Evolutionary conservation across 2,797 vertebrate species (phyloP).

Genomic region (Phyllotis vaccarum): DNA sequence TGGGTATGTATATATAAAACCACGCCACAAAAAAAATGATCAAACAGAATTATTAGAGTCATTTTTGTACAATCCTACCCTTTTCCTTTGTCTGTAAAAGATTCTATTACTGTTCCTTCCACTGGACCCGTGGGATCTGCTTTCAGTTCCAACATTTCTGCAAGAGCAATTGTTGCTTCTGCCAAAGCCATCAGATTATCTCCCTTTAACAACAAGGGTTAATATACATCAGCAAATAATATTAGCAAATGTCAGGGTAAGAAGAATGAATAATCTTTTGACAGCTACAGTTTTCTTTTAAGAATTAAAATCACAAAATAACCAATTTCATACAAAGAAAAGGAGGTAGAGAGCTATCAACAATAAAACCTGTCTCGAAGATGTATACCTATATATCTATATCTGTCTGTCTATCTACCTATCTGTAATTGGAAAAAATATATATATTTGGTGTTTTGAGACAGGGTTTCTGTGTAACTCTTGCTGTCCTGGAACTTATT

Average conservation of each 20-base stretch:
- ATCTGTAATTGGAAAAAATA: too few relatives aligned
- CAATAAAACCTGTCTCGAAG: neutral
- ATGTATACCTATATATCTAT: neutral
- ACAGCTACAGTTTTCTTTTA: constrained; percentile 40
- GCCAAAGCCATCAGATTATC: constrained; percentile 93
- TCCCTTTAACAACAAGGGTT: constrained; percentile 87
- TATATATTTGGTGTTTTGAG: neutral
- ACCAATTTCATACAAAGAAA: neutral
- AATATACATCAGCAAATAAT: neutral
- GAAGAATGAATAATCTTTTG: constrained; percentile 15
- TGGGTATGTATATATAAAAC: too few relatives aligned
- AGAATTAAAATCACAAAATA: constrained; percentile 55
- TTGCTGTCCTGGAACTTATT: neutral
- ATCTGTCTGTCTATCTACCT: too few relatives aligned
- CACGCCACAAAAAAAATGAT: constrained; percentile 41
- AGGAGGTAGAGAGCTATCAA: neutral
- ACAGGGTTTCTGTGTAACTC: neutral
- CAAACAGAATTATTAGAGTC: constrained; percentile 33
- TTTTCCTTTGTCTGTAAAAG: constrained; percentile 94
- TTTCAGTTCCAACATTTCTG: constrained; percentile 96
- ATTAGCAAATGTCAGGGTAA: neutral
- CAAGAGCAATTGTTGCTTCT: constrained; percentile 94
- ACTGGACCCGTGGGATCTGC: constrained; percentile 91
- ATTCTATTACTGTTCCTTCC: constrained; percentile 95
- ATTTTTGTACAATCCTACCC: constrained; percentile 88